Conservation (phyloP, 1,140 invertebrate genomes). For the Dreissena polymorpha region DNA sequence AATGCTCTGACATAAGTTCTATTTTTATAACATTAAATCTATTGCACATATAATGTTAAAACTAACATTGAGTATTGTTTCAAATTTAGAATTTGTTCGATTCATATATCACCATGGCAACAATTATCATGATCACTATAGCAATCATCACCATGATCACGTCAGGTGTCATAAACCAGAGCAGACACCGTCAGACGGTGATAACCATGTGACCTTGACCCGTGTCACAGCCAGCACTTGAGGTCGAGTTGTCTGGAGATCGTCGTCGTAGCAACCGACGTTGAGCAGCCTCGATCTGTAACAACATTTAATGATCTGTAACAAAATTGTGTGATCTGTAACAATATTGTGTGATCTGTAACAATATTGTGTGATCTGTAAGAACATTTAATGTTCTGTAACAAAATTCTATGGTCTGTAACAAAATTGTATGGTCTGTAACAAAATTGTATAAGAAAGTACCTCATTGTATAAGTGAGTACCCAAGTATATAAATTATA, state of each 20-base stretch:
- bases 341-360: neutral
- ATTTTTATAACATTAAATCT: neutral
- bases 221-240: neutral
- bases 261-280: slow-evolving; percentile 27
- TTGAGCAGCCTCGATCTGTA: slow-evolving; percentile 62
- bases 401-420: no score
- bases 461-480: no score
- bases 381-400: neutral
- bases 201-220: slow-evolving; percentile 10
- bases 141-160: slow-evolving; percentile 57
- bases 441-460: no score
- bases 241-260: slow-evolving; percentile 30
- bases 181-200: slow-evolving; percentile 70
- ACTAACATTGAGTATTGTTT: no score
- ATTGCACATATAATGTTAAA: neutral
- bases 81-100: slow-evolving; percentile 46
- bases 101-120: slow-evolving; percentile 54
- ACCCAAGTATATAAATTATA: no score
- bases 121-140: slow-evolving; percentile 55
- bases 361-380: neutral
- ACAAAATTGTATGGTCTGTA: no score
- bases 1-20: neutral
- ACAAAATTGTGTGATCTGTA: neutral
- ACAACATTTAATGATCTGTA: neutral
- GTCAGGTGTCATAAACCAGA: slow-evolving; percentile 68